phyloP scores from a whole-genome alignment of 2,113 vertebrate species.

The Corythornis madagascariensis region DNA sequence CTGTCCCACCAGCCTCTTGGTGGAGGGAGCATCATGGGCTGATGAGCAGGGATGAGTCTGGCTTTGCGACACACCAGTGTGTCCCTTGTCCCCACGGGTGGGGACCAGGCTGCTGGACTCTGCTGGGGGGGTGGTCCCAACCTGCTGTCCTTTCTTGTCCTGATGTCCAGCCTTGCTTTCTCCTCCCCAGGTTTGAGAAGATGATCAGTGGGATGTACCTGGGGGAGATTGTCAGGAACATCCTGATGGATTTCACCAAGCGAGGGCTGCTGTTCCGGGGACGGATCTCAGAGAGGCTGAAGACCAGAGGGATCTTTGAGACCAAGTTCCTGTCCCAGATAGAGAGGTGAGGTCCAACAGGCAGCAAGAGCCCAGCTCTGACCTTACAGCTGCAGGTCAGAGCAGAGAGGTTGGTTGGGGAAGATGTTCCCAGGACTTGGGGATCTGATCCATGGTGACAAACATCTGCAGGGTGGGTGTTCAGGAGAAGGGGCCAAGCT shows the following conservation, averaged over 20 bases:
- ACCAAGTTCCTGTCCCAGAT: constrained; percentile 98
- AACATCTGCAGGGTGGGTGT: too few species aligned
- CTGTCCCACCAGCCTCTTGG: background rate
- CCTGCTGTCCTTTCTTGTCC: background rate
- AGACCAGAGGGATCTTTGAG: constrained; percentile 93
- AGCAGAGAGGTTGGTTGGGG: background rate
- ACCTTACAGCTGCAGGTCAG: background rate
- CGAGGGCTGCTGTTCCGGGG: constrained; percentile 92
- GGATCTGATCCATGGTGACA: too few species aligned
- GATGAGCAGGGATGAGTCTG: background rate
- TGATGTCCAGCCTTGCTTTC: background rate
- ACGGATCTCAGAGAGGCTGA: constrained; percentile 91
- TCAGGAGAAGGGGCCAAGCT: too few species aligned
- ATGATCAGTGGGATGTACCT: constrained; percentile 99
- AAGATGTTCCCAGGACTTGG: background rate
- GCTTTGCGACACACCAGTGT: rapidly evolving
- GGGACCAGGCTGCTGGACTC: rapidly evolving
- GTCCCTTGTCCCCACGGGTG: background rate
- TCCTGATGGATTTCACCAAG: constrained; percentile 90
- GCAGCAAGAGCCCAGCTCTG: rapidly evolving
- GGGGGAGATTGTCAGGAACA: constrained; percentile 93
- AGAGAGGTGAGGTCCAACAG: constrained; percentile 82
- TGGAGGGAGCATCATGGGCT: background rate
- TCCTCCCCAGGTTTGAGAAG: constrained; percentile 88
- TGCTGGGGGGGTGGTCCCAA: background rate